Evolutionary conservation across 2,113 vertebrate genomes (phyloP).

Genomic region (Hystrix brachyura): DNA sequence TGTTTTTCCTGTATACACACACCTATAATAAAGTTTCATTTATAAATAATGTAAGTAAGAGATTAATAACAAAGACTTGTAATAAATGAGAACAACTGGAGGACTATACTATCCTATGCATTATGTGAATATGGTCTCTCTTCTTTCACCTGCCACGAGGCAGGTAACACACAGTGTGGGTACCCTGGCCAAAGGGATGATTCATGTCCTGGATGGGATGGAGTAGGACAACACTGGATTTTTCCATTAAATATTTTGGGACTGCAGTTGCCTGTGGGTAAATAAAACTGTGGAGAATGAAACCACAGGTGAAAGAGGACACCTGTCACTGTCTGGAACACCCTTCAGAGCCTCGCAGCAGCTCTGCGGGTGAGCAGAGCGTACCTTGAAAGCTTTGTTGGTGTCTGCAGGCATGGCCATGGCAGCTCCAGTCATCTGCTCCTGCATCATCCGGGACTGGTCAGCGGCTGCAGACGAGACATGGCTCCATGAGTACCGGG

Average conservation of each 20-base stretch:
- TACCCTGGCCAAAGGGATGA: not conserved
- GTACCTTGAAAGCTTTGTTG: constrained; percentile 99
- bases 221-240: not conserved
- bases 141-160: not conserved
- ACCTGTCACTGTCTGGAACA: not conserved
- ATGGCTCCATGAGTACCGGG: not conserved
- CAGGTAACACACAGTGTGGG: not conserved
- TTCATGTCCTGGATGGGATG: not conserved
- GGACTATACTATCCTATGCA: not conserved
- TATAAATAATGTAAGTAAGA: not conserved
- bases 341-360: not conserved
- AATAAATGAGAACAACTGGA: not conserved
- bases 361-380: not conserved
- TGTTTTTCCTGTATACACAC: not conserved
- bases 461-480: constrained; percentile 92
- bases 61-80: not conserved
- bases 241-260: not conserved
- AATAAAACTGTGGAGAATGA: not conserved
- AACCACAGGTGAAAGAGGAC: not conserved
- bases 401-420: constrained; percentile 99
- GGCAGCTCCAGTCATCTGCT: constrained; percentile 99
- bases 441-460: constrained; percentile 99
- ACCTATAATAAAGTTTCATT: not conserved
- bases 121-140: not conserved
- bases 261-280: not conserved